Base-by-base conservation (phyloP, 2,797 vertebrate genomes). In the Betta splendens region DNA sequence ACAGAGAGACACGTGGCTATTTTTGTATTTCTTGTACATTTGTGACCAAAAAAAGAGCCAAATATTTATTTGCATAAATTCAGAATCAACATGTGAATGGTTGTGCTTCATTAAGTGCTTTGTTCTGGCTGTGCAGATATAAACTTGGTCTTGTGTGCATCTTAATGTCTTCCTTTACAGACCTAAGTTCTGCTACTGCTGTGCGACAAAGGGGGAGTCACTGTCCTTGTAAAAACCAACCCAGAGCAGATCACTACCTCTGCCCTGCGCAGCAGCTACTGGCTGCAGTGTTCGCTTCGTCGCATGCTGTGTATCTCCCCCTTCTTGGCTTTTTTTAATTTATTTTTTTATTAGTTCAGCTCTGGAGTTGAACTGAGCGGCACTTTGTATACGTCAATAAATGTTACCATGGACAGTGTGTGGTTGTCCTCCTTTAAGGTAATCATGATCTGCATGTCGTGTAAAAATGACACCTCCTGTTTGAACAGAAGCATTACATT, bases 11-110 rank as follows among this genome's bases (percentile, higher is more conserved):
- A 62, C 60, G 65, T 66, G 44, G 76, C 78, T 90, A 89, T 90
- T 91, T 92, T 90, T 90, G 31, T 90, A 92, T 85, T 83, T 79
- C 86, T 81, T 87, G 83, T 85, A 85, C 64, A 85, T 82, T 88
- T 88, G 70, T 88, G 85, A 88, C 81, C 80, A 86, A 85, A 86
- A 85, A 86, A 69, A 76, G 31, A 83, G 49, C 31, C 1, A 18
- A 64, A 31, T 83, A 78, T 86, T 84, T 88, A 80, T 87, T 87
- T 79, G 69, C 61, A 72, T 48, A 16, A 23, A 57, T 60, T 52
- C 42, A 53, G 29, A 40, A 75, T 61, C 68, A 18, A 48, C 46
- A 39, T 33, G 39, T 36, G 35, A 45, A 45, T 47, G 58, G 17
- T 33, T 55, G 75, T 75, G 63, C 60, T 66, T 63, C 43, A 52